Evolutionary conservation across 92 coral and sea anemone species (phyloP), one percentile per base, ranked within the genome.

Genomic region (Ricordea florida): DNA sequence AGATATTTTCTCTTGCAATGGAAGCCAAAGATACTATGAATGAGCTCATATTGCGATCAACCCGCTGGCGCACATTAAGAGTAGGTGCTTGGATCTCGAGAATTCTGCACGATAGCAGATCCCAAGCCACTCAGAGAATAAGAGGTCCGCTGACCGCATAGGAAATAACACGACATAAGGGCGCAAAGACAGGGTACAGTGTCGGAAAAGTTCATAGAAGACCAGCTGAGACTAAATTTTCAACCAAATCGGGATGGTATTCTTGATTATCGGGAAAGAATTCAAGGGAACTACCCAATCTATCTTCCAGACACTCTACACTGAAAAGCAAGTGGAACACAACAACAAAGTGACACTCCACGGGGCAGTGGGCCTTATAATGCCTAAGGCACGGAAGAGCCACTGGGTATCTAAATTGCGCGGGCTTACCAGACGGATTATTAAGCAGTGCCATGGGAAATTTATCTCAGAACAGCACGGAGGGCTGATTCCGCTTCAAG

Each of bases 101-200:
- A 66, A 72, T 60, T 55, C 43, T 49, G 23, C 44, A 23, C 66
- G 76, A 75, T 71, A 9, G 44, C 42, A 62, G 71, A 14, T 2
- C 18, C 5, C 44, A 59, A 11, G 35, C 13, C 25, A 14, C 23
- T 3, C 1, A 50, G 16, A 62, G 48, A 41, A 8, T 29, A 21
- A 50, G 23, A 20, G 80, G 80, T 26, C 90, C 85, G 0, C 47
- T 84, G 37, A 72, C 76, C 35, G 73, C 87, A 11, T 44, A 55
- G 10, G 88, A 82, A 55, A 75, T 34, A 6, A 46, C 49, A 8
- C 9, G 21, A 16, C 74, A 63, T 14, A 48, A 33, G 78, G 51
- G 65, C 6, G 32, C 33, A 34, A 16, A 52, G 52, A 70, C 67
- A 72, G 36, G 40, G 0, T 2, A 61, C 45, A 26, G 63, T 26